Base-by-base conservation (phyloP, 1,140 invertebrate species). In the Drosophila lacertosa region DNA sequence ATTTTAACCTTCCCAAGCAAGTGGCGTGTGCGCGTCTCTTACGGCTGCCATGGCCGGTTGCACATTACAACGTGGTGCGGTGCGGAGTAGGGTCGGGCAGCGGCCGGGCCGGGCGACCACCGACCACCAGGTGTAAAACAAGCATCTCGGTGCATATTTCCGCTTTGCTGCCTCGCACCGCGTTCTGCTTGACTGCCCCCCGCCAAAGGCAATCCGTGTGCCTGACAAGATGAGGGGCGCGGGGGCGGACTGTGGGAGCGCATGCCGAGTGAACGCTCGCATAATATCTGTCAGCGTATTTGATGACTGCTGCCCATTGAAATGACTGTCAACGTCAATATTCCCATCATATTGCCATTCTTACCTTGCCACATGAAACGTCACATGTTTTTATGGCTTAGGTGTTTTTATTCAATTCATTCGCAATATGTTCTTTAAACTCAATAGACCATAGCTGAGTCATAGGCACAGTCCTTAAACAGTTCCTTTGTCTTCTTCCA, bases 81-180 rank as follows among this genome's bases (percentile, higher is more conserved):
- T 35, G 1, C n/a, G 39, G 6, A 44, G 33, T 32, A 16, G 37
- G 42, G 33, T 7, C 26, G 26, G 9, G 26, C 26, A n/a, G n/a
- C n/a, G n/a, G 33, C 42, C 24, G 37, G 42, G 33, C 26, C 26
- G 26, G 9, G 26, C 26, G 26, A 29, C 26, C 26, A 29, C 26
- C 51, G 26, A 42, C 9, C 62, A 59, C 81, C 81, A 86, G 82
- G 81, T 86, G 82, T 88, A 81, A 81, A 40, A 37, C 58, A 73
- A 69, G 37, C 69, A 54, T 86, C 62, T 50, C 63, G 51, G 32
- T 67, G 77, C 59, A 72, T 48, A 60, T 73, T 86, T 86, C 81
- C 81, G 81, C 82, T 74, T 88, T 86, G 69, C 58, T 86, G 82
- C 77, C 74, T 88, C 35, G 77, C 65, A 45, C 47, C 62, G 39